phyloP scores from a whole-genome alignment of 2,797 vertebrate genomes.

The Rhincodon typus region DNA sequence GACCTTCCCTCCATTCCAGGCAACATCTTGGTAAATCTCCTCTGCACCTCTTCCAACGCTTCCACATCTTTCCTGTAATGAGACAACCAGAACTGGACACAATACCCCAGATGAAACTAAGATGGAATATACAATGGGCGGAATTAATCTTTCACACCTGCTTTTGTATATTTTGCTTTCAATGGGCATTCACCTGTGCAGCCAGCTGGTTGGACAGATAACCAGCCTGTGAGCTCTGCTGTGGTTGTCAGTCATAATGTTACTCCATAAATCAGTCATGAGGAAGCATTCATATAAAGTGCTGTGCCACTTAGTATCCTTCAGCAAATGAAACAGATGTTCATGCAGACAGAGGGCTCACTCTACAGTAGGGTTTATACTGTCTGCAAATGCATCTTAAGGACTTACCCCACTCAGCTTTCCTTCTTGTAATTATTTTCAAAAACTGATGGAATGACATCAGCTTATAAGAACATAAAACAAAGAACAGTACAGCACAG shows the following conservation, averaged over 20 bases:
- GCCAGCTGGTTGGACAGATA: not conserved
- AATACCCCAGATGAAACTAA: no score
- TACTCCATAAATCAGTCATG: slow-evolving; percentile 8
- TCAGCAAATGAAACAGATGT: not conserved
- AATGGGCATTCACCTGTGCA: not conserved
- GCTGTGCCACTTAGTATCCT: not conserved
- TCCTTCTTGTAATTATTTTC: not conserved
- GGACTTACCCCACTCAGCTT: not conserved
- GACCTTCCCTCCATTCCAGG: no score
- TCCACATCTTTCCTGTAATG: no score
- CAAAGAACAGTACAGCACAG: no score
- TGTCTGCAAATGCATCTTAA: not conserved
- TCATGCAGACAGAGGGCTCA: not conserved
- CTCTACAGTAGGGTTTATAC: not conserved
- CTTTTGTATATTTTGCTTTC: not conserved
- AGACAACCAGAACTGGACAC: no score
- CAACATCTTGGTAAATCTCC: no score
- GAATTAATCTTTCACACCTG: not conserved
- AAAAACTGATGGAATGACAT: not conserved
- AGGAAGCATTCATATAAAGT: not conserved
- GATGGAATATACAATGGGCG: not conserved
- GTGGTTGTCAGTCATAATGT: not conserved
- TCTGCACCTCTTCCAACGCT: no score
- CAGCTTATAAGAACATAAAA: not conserved
- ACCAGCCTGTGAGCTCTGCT: not conserved